Percentiles rank a stretch among this genome's conserved stretches.
These are phyloP conservation scores for Leptinotarsa haldemani DNA, from an alignment of 2,888 invertebrate species.

Conservation along the genomic window DNA sequence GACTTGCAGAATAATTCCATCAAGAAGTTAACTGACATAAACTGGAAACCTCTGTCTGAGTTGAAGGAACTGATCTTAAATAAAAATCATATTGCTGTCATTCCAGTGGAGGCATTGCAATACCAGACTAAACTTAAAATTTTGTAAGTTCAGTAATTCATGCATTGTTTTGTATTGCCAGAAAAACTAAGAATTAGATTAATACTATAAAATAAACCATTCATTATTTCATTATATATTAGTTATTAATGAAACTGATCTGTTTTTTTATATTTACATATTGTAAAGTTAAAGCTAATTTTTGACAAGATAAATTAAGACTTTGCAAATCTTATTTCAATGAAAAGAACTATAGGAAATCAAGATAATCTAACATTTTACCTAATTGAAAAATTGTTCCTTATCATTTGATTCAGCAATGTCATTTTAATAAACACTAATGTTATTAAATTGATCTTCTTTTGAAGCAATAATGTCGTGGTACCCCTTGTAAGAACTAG, in stretches of 20 bases:
- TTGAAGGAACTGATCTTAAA: conserved; percentile 82
- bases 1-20: conserved; percentile 81
- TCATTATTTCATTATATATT: no score
- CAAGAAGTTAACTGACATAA: conserved; percentile 75
- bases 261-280: no score
- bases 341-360: neutral
- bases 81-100: conserved; percentile 77
- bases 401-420: conserved; percentile 4
- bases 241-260: no score
- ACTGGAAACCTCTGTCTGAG: conserved; percentile 78
- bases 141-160: conserved; percentile 70
- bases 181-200: no score
- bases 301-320: no score
- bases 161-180: conserved; percentile 2
- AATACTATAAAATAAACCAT: no score
- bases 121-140: conserved; percentile 76
- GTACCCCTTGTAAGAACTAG: no score
- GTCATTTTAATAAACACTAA: neutral
- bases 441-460: neutral
- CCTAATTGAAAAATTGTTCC: no score
- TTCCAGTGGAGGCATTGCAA: conserved; percentile 82
- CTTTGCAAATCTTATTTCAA: no score
- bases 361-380: neutral
- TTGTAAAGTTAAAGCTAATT: no score
- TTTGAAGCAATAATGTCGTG: neutral